These are phyloP conservation scores for Drosophila neotestacea DNA, from an alignment of 2,888 invertebrate genomes.

Conservation along the genomic window DNA sequence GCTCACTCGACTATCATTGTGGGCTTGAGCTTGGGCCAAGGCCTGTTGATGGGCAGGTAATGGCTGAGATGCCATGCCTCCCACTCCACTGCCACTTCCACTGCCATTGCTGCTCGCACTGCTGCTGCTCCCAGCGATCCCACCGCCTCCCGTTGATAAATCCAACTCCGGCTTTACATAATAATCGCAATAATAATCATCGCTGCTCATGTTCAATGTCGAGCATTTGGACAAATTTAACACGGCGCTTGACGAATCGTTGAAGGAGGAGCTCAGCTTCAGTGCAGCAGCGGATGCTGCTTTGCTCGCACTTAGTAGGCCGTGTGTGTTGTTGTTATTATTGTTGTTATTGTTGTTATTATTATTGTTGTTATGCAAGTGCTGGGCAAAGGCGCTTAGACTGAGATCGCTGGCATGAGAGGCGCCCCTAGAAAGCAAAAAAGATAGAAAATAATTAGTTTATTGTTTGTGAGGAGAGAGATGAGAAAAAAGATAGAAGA, in stretches of 20 bases:
- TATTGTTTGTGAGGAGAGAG: background rate
- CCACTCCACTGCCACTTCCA: conserved; percentile 27
- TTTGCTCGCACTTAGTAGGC: conserved; percentile 48
- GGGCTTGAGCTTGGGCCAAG: conserved; percentile 37
- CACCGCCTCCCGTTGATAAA: conserved; percentile 56
- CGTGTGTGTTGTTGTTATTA: conserved; percentile 54
- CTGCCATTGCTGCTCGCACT: conserved; percentile 30
- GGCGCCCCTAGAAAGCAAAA: conserved; percentile 70
- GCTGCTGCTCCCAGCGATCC: conserved; percentile 23
- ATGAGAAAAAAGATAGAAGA: too few relatives aligned
- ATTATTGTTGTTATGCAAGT: conserved; percentile 68
- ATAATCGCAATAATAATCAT: conserved; percentile 79
- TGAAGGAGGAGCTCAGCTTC: conserved; percentile 68
- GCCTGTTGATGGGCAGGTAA: conserved; percentile 74
- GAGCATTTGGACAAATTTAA: conserved; percentile 82
- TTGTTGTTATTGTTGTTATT: conserved; percentile 61
- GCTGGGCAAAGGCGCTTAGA: conserved; percentile 75
- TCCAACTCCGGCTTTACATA: conserved; percentile 83
- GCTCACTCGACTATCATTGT: conserved; percentile 83
- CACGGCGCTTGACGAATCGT: conserved; percentile 71
- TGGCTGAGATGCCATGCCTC: conserved; percentile 53
- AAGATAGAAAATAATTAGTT: background rate
- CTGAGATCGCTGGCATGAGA: conserved; percentile 81
- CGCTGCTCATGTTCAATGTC: conserved; percentile 66
- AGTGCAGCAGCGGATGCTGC: conserved; percentile 39